Base-by-base conservation (phyloP, 2,797 vertebrate genomes). In the Luscinia luscinia region DNA sequence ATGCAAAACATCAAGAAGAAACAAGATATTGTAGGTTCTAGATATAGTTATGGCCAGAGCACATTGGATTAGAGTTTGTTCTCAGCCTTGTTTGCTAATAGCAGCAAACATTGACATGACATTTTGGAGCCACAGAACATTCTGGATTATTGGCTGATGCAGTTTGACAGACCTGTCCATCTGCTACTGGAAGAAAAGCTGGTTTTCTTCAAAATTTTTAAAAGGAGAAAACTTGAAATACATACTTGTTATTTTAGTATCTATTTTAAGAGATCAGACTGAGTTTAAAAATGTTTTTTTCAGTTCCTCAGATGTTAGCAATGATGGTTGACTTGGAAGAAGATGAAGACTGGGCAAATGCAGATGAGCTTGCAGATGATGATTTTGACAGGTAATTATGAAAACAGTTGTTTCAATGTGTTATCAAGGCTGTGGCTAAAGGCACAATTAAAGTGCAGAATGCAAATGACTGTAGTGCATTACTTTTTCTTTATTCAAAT, bases 301-400 rank as follows among this genome's bases (percentile, higher is more conserved):
- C 84, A 99, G 99, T 99, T 94, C 99, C 99, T 86, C 99, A 99
- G 96, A 99, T 99, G 99, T 94, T 99, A 96, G 97, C 99, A 9
- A 99, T 99, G 99, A 99, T 99, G 99, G 99, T 99, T 95, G 99
- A 99, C 95, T 97, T 99, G 18, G 99, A 99, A 97, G 99, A 99
- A 27, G 99, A 99, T 61, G 99, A 99, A 54, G 99, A 99, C 36
- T 99, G 99, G 99, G 98, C 99, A 55, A 98, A 99, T 98, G 98
- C 99, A 8, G 99, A 99, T 68, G 99, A 99, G 75, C 97, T 99
- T 75, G 99, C 99, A 97, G 99, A 99, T 40, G 99, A 99, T 82
- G 99, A 99, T 95, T 99, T 99, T 97, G 99, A 99, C 97, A 99
- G 99, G 99, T 99, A 94, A 76, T 45, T 32, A 26, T 28, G 22